Evolutionary conservation across 2,113 vertebrate species (phyloP).

Genomic region (Salvelinus fontinalis): DNA sequence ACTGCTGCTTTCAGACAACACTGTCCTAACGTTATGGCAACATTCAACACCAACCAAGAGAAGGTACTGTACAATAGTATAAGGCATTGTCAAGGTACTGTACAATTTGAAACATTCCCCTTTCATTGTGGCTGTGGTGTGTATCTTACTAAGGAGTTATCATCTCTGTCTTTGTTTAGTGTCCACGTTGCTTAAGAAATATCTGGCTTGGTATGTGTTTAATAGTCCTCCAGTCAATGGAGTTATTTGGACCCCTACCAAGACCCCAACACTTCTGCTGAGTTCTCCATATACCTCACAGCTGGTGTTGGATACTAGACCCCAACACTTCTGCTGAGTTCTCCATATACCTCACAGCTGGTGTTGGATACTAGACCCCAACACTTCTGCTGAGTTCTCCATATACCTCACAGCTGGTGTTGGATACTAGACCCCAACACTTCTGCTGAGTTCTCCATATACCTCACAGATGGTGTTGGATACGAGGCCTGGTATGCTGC

Average conservation of each 20-base stretch:
- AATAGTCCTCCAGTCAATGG: conserved; percentile 5
- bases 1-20: no score
- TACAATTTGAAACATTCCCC: no score
- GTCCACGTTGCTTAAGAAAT: conserved; percentile 35
- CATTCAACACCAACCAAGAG: no score
- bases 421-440: no score
- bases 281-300: conserved; percentile 32
- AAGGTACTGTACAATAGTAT: no score
- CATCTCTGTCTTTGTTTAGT: conserved; percentile 47
- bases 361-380: background rate
- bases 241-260: conserved; percentile 37
- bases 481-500: background rate
- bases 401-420: conserved; percentile 31
- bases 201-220: conserved; percentile 36
- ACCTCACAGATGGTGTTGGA: conserved; percentile 21
- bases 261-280: conserved; percentile 11
- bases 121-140: conserved; percentile 37
- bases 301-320: conserved; percentile 8
- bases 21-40: no score
- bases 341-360: conserved; percentile 31
- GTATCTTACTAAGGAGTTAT: conserved; percentile 60
- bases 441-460: background rate
- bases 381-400: conserved; percentile 22
- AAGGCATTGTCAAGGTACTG: conserved; percentile 16
- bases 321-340: background rate